These are phyloP conservation scores for Oriolus oriolus DNA, from an alignment of 2,113 vertebrate species.

Conservation along the genomic window DNA sequence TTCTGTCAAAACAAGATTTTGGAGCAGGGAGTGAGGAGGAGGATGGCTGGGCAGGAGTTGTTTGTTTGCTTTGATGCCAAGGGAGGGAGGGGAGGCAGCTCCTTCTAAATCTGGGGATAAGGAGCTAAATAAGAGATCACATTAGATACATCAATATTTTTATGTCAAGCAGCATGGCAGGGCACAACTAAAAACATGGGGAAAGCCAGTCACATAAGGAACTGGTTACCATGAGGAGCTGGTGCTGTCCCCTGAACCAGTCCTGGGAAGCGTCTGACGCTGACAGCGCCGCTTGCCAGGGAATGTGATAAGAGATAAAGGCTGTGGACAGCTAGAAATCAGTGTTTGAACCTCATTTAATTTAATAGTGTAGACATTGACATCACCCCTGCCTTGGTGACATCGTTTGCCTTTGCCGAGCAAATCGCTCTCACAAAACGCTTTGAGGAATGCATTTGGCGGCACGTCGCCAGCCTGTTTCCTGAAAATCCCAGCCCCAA, in stretches of 20 bases:
- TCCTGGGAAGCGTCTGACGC: not conserved
- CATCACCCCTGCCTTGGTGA: not conserved
- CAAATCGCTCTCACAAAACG: fast-evolving
- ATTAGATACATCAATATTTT: not conserved
- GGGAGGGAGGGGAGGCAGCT: not conserved
- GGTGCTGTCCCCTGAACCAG: not conserved
- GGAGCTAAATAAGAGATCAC: not conserved
- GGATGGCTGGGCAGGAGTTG: not conserved
- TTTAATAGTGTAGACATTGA: fast-evolving
- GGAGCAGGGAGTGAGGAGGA: not conserved
- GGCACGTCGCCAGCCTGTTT: fast-evolving
- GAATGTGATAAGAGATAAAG: not conserved
- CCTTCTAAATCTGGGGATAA: not conserved
- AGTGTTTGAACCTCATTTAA: not conserved
- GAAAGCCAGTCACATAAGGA: not conserved
- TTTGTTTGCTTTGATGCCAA: not conserved
- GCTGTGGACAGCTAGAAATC: not conserved
- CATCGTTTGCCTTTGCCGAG: not conserved
- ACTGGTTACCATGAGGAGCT: not conserved
- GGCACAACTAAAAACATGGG: not conserved
- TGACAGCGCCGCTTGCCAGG: not conserved
- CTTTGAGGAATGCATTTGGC: not conserved
- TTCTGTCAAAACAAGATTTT: not conserved
- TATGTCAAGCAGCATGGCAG: not conserved
- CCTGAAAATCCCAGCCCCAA: not conserved